Evolutionary conservation across 2,113 vertebrate species (phyloP).

Genomic region (Progne subis): DNA sequence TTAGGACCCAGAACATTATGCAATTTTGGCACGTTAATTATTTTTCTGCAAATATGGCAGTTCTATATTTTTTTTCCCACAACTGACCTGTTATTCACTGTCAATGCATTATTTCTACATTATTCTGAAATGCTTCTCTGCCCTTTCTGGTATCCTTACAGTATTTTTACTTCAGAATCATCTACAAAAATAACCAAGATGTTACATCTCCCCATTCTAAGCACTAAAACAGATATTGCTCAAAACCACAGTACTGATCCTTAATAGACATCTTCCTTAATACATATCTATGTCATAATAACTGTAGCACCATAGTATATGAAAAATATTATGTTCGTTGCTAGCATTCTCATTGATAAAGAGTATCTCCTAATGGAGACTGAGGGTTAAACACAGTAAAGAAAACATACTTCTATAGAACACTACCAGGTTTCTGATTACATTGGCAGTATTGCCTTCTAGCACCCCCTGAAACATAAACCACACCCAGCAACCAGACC

Average conservation of each 20-base stretch:
- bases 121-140: background rate
- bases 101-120: background rate
- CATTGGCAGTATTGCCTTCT: background rate
- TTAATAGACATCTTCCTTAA: background rate
- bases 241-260: background rate
- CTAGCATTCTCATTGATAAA: background rate
- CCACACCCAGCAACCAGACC: background rate
- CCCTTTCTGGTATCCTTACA: background rate
- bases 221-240: background rate
- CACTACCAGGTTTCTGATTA: background rate
- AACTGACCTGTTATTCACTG: background rate
- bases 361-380: background rate
- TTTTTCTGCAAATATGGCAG: background rate
- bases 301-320: background rate
- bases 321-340: background rate
- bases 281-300: accelerated
- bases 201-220: background rate
- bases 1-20: background rate
- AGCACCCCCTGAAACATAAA: background rate
- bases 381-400: background rate
- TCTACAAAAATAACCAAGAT: background rate
- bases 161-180: background rate
- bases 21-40: background rate
- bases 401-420: background rate
- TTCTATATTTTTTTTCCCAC: background rate